Evolutionary conservation across 2,888 invertebrate species (phyloP), one percentile per base, ranked within the genome.

Genomic region (Calephelis perditalis): DNA sequence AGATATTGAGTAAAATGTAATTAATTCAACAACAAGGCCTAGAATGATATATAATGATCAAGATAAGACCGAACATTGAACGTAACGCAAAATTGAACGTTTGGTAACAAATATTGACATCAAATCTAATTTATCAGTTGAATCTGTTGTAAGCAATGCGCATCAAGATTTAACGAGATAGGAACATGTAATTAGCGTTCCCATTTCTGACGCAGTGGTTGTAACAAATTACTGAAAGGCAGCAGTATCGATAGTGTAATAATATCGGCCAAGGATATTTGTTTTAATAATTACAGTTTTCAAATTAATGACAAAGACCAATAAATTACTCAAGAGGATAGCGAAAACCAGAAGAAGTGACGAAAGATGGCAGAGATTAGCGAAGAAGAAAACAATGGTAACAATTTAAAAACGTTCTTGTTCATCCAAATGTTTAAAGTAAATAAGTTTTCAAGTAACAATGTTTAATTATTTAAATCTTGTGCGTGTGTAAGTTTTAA

Each of bases 1-100:
- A 44, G 59, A 59, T 45, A 46, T 55, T 56, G 56, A 59, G 11
- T 11, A 55, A 56, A 56, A 59, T 46, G 37, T 56, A 58, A 52
- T 49, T 58, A 58, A 44, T 49, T 49, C 49, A 49, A 47, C 12
- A 47, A 11, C 7, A 15, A 26, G 52, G 15, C 43, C n/a, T 43
- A n/a, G 35, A 40, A 43, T 43, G 44, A 59, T 59, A 43, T n/a
- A 54, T 54, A 12, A 49, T 15, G n/a, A 44, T 12, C 44, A 12
- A 15, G 45, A 59, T 54, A 59, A 52, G 49, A 52, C 7, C 11
- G 58, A 52, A 52, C 11, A 11, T 52, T 11, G 52, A 52, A 11
- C 52, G 35, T 52, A 52, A 52, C 35, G 52, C 35, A 26, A 52
- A 52, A 52, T 35, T 52, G 52, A 52, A 52, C 35, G 35, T 52